These are phyloP conservation scores for Melitaea cinxia DNA, from an alignment of 1,140 invertebrate genomes.

Conservation along the genomic window DNA sequence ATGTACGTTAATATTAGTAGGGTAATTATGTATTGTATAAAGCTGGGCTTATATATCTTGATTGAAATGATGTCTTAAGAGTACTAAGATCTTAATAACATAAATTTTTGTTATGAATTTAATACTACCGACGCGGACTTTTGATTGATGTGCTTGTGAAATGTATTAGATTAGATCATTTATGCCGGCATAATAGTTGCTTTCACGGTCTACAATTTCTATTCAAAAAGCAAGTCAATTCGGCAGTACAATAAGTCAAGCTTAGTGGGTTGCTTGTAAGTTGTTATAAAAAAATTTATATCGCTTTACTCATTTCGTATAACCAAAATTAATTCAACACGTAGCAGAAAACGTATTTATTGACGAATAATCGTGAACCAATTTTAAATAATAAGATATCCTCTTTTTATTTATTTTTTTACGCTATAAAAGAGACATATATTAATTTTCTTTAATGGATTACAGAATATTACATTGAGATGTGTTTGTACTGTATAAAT, in stretches of 20 bases:
- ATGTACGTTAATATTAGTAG: too few relatives aligned
- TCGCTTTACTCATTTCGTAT: not conserved
- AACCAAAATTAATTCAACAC: not conserved
- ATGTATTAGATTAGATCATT: slow-evolving; percentile 70
- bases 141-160: slow-evolving; percentile 68
- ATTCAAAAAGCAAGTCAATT: slow-evolving; percentile 64
- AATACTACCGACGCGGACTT: slow-evolving; percentile 40
- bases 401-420: too few relatives aligned
- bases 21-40: too few relatives aligned
- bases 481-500: not conserved
- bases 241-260: slow-evolving; percentile 56
- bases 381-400: too few relatives aligned
- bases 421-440: too few relatives aligned
- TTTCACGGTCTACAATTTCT: slow-evolving; percentile 61
- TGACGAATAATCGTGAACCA: too few relatives aligned
- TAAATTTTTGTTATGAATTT: slow-evolving; percentile 16
- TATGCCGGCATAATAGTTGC: slow-evolving; percentile 56
- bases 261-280: slow-evolving; percentile 49
- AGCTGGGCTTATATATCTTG: not conserved
- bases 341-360: too few relatives aligned
- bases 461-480: not conserved
- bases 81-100: slow-evolving; percentile 15
- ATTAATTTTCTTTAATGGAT: too few relatives aligned
- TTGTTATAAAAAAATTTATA: not conserved
- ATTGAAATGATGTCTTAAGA: slow-evolving; percentile 1